Conservation (phyloP, 2,113 vertebrate species). For the Pristiophorus japonicus region DNA sequence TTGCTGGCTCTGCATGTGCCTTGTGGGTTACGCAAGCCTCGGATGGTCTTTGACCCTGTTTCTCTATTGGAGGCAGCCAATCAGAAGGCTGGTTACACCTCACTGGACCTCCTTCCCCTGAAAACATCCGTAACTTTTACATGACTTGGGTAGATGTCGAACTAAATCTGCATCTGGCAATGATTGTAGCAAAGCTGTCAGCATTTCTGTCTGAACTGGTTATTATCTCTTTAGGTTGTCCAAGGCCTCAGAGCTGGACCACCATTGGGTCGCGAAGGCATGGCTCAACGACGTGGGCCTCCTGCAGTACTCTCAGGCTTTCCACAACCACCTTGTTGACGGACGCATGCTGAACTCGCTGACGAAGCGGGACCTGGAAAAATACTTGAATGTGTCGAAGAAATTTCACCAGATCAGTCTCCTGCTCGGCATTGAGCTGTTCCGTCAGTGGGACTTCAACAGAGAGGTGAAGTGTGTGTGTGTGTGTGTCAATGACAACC, state of each 20-base stretch:
- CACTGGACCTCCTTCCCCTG: not conserved
- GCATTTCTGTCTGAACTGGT: not conserved
- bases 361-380: conserved; percentile 69
- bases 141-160: not conserved
- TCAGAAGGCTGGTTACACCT: not conserved
- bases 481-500: not conserved
- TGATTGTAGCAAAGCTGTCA: conserved; percentile 20
- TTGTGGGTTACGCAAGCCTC: not conserved
- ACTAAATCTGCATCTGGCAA: conserved; percentile 26
- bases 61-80: not conserved
- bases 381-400: conserved; percentile 69
- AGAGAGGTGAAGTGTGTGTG: conserved; percentile 60
- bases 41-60: not conserved
- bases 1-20: not conserved
- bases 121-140: not conserved
- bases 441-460: conserved; percentile 68
- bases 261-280: conserved; percentile 83
- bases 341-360: conserved; percentile 72
- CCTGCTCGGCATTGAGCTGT: conserved; percentile 74
- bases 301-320: conserved; percentile 77
- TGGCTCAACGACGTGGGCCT: conserved; percentile 74
- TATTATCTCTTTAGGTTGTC: conserved; percentile 58
- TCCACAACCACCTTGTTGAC: conserved; percentile 74
- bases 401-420: conserved; percentile 79
- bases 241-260: conserved; percentile 76